These are phyloP conservation scores for Paedocypris sp. DNA, from an alignment of 2,113 vertebrate species.

Conservation along the genomic window DNA sequence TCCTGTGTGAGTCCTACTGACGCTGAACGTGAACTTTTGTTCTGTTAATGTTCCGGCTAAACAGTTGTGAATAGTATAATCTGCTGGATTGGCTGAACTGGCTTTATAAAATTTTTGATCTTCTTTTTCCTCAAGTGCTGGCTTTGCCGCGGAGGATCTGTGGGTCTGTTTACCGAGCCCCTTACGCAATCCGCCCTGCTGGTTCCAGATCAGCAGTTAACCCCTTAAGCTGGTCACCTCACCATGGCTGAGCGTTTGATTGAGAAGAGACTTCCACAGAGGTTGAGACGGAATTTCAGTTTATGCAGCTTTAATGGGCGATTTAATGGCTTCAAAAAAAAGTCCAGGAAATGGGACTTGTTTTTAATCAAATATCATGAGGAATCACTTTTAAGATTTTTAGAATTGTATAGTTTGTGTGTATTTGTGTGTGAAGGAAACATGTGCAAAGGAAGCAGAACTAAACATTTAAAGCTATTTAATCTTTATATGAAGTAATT, in stretches of 20 bases:
- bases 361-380: too few species aligned
- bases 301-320: conserved; percentile 16
- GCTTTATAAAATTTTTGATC: too few species aligned
- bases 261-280: background rate
- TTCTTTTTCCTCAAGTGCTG: conserved; percentile 4
- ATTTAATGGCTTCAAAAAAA: too few species aligned
- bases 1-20: too few species aligned
- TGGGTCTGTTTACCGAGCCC: conserved; percentile 5
- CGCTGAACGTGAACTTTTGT: too few species aligned
- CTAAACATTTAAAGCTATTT: too few species aligned
- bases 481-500: too few species aligned
- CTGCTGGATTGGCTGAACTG: conserved; percentile 2
- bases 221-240: conserved; percentile 15
- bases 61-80: conserved; percentile 9
- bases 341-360: too few species aligned
- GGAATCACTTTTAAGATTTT: too few species aligned
- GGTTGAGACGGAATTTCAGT: conserved; percentile 1
- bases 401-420: too few species aligned
- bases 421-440: too few species aligned
- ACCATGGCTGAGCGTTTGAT: background rate
- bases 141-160: conserved; percentile 7
- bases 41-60: conserved; percentile 1
- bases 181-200: conserved; percentile 10
- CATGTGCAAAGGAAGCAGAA: too few species aligned
- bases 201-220: conserved; percentile 23